Evolutionary conservation across 2,888 invertebrate species (phyloP).

Genomic region (Drosophila siamana): DNA sequence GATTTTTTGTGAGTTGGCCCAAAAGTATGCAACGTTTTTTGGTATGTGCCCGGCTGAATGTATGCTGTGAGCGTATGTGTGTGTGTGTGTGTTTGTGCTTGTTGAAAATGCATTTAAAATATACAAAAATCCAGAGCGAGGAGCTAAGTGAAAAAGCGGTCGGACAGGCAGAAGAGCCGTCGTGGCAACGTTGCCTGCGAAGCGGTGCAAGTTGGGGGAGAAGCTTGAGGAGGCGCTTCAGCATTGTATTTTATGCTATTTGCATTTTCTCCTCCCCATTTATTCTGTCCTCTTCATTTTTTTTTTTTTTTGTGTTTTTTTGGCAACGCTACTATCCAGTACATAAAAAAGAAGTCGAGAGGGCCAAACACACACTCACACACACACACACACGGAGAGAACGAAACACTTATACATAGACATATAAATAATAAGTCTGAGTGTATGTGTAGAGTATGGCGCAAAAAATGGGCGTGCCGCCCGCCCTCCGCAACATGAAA

Average conservation of each 20-base stretch:
- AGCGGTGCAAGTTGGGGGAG: neutral
- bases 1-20: conserved; percentile 50
- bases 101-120: conserved; percentile 80
- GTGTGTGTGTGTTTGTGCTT: conserved; percentile 45
- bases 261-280: conserved; percentile 59
- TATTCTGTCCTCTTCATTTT: neutral
- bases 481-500: conserved; percentile 34
- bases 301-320: conserved; percentile 62
- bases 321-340: conserved; percentile 75
- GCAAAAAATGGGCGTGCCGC: conserved; percentile 72
- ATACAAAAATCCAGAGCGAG: conserved; percentile 70
- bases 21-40: conserved; percentile 57
- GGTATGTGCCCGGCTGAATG: conserved; percentile 20
- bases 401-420: conserved; percentile 33
- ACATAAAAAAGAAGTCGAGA: conserved; percentile 69
- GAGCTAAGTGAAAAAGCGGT: conserved; percentile 76
- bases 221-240: conserved; percentile 66
- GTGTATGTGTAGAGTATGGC: conserved; percentile 39
- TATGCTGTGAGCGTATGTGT: conserved; percentile 3
- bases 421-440: conserved; percentile 70
- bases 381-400: conserved; percentile 33
- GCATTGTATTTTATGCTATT: conserved; percentile 77
- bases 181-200: too few relatives aligned
- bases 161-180: conserved; percentile 16
- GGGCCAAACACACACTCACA: conserved; percentile 50